A percentile compares a stretch with the other conserved stretches of the same genome.
Evolutionary conservation across 2,113 vertebrate species (phyloP).

Genomic region (Poeciliopsis retropinna): DNA sequence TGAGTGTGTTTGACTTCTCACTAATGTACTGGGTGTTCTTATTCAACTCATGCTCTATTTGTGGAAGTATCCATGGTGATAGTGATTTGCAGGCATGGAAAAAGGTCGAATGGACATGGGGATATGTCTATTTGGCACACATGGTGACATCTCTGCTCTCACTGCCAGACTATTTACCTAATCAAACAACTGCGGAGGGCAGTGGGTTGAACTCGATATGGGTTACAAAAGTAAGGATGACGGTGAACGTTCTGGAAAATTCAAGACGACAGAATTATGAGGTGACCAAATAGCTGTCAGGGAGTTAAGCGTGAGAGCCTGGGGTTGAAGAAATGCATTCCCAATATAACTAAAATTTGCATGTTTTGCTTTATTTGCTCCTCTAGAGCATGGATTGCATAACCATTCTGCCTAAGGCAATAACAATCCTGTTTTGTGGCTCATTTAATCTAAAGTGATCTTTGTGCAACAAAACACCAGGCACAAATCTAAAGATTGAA

Average conservation of each 20-base stretch:
- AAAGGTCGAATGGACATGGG: conserved; percentile 37
- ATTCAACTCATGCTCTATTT: conserved; percentile 63
- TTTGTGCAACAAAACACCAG: background rate
- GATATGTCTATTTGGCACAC: conserved; percentile 44
- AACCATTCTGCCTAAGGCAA: conserved; percentile 1
- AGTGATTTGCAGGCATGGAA: conserved; percentile 58
- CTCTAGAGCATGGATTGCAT: conserved; percentile 16
- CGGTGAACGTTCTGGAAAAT: conserved; percentile 6
- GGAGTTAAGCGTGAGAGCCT: conserved; percentile 18
- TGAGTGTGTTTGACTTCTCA: conserved; percentile 19
- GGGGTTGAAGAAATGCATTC: conserved; percentile 21
- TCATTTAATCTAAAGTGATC: conserved; percentile 11
- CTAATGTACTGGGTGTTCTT: conserved; percentile 41
- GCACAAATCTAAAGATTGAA: background rate
- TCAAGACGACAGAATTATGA: background rate
- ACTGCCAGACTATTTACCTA: conserved; percentile 28
- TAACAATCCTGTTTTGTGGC: background rate
- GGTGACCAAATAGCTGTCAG: background rate
- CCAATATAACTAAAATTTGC: conserved; percentile 23
- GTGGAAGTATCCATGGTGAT: conserved; percentile 70
- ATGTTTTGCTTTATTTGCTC: conserved; percentile 15
- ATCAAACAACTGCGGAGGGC: conserved; percentile 11
- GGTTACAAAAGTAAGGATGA: background rate
- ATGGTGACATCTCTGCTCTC: conserved; percentile 29
- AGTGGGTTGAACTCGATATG: background rate